Percentiles rank a stretch among this genome's conserved stretches.
Evolutionary conservation across 2,797 vertebrate species (phyloP).

Genomic region (Euphonia xanthogaster): DNA sequence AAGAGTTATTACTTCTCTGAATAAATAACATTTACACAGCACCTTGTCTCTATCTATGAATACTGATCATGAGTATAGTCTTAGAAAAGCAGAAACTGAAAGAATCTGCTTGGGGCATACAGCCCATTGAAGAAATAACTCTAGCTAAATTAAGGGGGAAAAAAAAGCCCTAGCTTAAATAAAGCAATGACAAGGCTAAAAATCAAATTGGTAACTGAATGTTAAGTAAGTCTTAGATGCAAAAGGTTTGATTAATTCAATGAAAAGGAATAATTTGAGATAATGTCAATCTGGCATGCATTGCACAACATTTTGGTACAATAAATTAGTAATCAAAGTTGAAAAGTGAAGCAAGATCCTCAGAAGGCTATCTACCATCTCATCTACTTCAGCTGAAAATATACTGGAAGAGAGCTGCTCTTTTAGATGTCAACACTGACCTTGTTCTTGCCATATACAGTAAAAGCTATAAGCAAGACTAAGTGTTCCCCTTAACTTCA

Average conservation of each 20-base stretch:
- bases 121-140: neutral
- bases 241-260: neutral
- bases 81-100: neutral
- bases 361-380: conserved; percentile 48
- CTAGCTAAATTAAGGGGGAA: neutral
- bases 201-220: neutral
- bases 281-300: neutral
- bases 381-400: conserved; percentile 36
- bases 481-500: conserved; percentile 18
- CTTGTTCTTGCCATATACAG: conserved; percentile 60
- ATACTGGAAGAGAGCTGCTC: neutral
- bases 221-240: neutral
- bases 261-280: neutral
- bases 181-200: neutral
- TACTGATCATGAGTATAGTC: neutral
- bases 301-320: neutral
- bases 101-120: neutral
- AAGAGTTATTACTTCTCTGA: neutral
- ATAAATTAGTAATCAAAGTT: neutral
- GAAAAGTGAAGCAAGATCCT: neutral
- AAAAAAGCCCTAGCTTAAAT: neutral
- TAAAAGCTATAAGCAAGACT: conserved; percentile 42
- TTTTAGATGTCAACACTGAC: conserved; percentile 27
- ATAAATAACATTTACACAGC: neutral
- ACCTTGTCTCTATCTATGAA: neutral